Evolutionary conservation across 2,797 vertebrate species (phyloP).

Genomic region (Coreius guichenoti): DNA sequence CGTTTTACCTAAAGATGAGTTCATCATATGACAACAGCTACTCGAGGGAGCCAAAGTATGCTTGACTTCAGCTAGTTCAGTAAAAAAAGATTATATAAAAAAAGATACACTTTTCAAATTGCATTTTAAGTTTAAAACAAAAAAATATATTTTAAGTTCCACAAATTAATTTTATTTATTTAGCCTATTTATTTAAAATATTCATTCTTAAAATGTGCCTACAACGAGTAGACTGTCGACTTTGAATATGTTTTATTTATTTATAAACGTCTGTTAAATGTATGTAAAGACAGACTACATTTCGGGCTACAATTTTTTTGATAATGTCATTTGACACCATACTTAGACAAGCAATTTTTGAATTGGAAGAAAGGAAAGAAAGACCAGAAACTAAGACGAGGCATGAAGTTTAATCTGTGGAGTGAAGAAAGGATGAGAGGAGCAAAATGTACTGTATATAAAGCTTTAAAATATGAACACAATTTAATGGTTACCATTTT

Average conservation of each 20-base stretch:
- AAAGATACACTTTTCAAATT: background rate
- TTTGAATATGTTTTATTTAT: background rate
- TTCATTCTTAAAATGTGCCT: background rate
- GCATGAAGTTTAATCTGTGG: no score
- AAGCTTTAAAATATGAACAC: no score
- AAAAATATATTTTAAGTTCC: background rate
- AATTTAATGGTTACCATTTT: no score
- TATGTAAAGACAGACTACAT: background rate
- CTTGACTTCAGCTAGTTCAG: background rate
- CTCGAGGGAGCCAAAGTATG: background rate
- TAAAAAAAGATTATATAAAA: background rate
- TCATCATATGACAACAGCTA: background rate
- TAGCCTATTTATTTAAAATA: background rate
- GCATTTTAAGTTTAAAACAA: background rate
- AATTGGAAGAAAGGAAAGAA: no score
- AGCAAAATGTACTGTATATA: no score
- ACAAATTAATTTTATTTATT: background rate
- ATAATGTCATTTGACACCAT: background rate
- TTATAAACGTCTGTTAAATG: background rate
- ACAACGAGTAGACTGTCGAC: background rate
- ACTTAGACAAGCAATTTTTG: no score
- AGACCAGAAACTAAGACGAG: no score
- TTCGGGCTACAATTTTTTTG: background rate
- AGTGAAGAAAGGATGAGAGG: no score
- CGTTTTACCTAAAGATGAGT: slow-evolving; percentile 18